Evolutionary conservation across 2,888 invertebrate species (phyloP), one percentile per base, ranked within the genome.

Genomic region (Branchellion lobata): DNA sequence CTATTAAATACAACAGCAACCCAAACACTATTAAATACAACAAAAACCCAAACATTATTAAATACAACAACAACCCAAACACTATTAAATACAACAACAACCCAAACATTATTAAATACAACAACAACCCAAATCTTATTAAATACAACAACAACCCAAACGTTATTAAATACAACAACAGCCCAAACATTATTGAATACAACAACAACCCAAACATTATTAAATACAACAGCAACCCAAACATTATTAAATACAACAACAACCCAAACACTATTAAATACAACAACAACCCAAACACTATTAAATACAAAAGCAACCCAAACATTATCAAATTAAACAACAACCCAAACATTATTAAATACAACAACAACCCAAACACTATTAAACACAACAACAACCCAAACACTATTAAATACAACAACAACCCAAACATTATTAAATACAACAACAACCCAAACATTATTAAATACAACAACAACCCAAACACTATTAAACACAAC

Each of bases 161-260:
- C 24, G 21, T 11, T 21, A 65, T 11, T 21, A 5, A n/a, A 5
- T 65, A n/a, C 24, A 27, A 65, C 29, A 65, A 72, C 72, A 8
- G 27, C 72, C 11, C 5, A 8, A 72, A 72, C 72, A 72, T n/a
- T n/a, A n/a, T n/a, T n/a, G n/a, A 72, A 8, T 11, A 72, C 72
- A 27, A 72, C 72, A 72, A 27, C n/a, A 21, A 34, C 31, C 72
- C 5, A 8, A 8, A 27, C n/a, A 11, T 11, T 21, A 65, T 5
- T 21, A 65, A n/a, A 5, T 21, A 65, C 65, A 11, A 65, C 65
- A 11, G 21, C 65, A 21, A n/a, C 29, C 40, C 5, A 65, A 11
- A 21, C 65, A n/a, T 27, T 21, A 65, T 5, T 5, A 21, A n/a
- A 65, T 29, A n/a, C n/a, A n/a, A n/a, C n/a, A n/a, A n/a, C n/a